These are phyloP conservation scores for Drosophila affinis DNA, from an alignment of 2,888 invertebrate species.

Conservation along the genomic window DNA sequence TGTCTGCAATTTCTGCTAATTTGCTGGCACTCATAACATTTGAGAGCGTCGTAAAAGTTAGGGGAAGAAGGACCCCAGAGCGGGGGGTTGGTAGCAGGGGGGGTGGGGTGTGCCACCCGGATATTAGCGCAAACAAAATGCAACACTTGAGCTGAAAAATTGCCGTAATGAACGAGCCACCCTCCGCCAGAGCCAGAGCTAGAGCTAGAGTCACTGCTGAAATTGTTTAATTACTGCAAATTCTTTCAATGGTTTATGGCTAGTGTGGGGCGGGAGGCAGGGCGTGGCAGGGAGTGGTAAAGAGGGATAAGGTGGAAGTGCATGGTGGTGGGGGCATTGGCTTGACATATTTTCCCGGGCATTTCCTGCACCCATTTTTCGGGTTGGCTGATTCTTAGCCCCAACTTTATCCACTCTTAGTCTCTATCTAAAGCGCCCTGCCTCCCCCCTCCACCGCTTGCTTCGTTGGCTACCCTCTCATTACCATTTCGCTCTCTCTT, in stretches of 20 bases:
- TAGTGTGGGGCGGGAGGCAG: not conserved
- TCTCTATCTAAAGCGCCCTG: constrained; percentile 2
- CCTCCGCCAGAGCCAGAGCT: not conserved
- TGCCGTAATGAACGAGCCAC: constrained; percentile 73
- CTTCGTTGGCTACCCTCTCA: not conserved
- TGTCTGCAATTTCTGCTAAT: constrained; percentile 66
- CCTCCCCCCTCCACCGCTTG: not conserved
- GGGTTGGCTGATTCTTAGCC: constrained; percentile 67
- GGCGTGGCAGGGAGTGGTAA: constrained; percentile 21
- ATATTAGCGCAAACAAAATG: constrained; percentile 80
- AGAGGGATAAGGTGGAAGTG: constrained; percentile 16
- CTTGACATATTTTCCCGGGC: constrained; percentile 73
- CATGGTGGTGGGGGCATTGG: constrained; percentile 46
- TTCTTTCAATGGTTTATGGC: constrained; percentile 70
- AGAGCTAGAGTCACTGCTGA: constrained; percentile 50
- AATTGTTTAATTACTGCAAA: constrained; percentile 79
- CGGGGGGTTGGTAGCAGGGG: not conserved
- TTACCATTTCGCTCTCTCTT: constrained; percentile 26
- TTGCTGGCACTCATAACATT: constrained; percentile 78
- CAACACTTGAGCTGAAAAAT: constrained; percentile 79
- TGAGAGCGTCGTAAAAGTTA: constrained; percentile 29
- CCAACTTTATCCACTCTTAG: constrained; percentile 21
- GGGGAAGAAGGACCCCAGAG: constrained; percentile 1
- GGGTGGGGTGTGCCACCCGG: constrained; percentile 44
- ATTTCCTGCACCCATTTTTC: constrained; percentile 56